A percentile compares a stretch with the other conserved stretches of the same genome.
These are phyloP conservation scores for Peromyscus californicus DNA, from an alignment of 2,113 vertebrate species.

Conservation along the genomic window DNA sequence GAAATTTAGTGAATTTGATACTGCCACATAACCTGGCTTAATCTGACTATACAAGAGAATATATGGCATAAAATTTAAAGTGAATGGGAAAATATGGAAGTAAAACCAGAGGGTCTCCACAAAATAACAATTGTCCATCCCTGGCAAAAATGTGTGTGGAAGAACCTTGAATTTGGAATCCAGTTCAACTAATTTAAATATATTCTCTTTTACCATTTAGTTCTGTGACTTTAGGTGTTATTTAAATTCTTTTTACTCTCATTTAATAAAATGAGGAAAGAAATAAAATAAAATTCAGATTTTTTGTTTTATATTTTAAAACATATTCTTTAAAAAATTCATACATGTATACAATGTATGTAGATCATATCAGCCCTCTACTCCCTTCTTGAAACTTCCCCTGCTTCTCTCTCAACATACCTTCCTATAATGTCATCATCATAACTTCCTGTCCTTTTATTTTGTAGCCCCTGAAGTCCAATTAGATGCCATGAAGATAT, in stretches of 20 bases:
- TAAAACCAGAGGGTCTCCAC: not conserved
- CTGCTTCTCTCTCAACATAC: not conserved
- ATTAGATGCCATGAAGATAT: not conserved
- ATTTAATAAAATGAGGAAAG: not conserved
- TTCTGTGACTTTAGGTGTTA: not conserved
- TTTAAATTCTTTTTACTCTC: not conserved
- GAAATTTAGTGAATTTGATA: not conserved
- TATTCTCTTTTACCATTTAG: not conserved
- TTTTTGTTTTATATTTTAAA: not conserved
- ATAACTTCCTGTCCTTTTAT: not conserved
- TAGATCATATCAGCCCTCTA: not conserved
- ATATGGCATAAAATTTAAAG: not conserved
- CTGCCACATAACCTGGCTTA: not conserved
- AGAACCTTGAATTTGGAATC: not conserved
- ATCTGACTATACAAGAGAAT: not conserved
- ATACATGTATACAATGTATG: not conserved
- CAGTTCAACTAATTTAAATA: not conserved
- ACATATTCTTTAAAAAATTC: not conserved
- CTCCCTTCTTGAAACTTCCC: not conserved
- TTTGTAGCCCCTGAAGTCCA: not conserved
- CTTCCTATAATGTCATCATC: not conserved
- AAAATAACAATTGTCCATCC: not conserved
- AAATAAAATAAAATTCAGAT: not conserved
- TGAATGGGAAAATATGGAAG: not conserved
- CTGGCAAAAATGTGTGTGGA: not conserved